Base-by-base conservation (phyloP, 2,113 vertebrate genomes). In the Thalassarche chlororhynchos region DNA sequence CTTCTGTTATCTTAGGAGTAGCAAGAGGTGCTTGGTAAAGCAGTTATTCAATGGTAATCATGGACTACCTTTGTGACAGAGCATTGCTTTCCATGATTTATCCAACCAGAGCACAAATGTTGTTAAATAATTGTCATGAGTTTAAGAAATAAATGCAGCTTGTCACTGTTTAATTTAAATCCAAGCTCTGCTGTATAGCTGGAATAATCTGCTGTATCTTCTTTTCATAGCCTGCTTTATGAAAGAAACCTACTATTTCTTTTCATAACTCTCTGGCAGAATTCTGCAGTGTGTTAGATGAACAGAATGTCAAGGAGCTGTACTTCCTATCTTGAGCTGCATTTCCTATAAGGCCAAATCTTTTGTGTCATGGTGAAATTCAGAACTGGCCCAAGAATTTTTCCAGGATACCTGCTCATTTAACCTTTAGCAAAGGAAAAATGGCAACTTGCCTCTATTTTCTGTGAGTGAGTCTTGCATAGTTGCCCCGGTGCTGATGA, bases 21-120 rank as follows among this genome's bases (percentile, higher is more conserved):
- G 89, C 47, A 69, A 87, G 93, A 94, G 75, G 83, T 93, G 38
- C 78, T 97, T 95, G 84, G 80, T 79, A 93, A 97, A 96, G 87
- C 61, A 78, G 93, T 77, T 97, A 76, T 80, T 96, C 93, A 79
- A 9, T 87, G 70, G 84, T 97, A 97, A 97, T 97, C 68, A 80
- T 83, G 82, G 92, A 76, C 52, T 84, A 64, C 74, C 76, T 96
- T 98, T 84, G 92, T 96, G 86, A 65, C 32, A 92, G 31, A 84
- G 81, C 91, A 72, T 74, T 83, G 36, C 87, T 95, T 85, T 74
- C 65, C 65, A 14, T 58, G 85, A 89, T 96, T 98, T 97, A 97
- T 96, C 97, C 95, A 94, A 83, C 17, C 26, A 65, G 51, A 94
- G 54, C 65, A 93, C 78, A 94, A 75, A 86, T 52, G 47, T 91